Conservation (phyloP, 1,140 invertebrate species). For the Chironomus striatipennis region DNA sequence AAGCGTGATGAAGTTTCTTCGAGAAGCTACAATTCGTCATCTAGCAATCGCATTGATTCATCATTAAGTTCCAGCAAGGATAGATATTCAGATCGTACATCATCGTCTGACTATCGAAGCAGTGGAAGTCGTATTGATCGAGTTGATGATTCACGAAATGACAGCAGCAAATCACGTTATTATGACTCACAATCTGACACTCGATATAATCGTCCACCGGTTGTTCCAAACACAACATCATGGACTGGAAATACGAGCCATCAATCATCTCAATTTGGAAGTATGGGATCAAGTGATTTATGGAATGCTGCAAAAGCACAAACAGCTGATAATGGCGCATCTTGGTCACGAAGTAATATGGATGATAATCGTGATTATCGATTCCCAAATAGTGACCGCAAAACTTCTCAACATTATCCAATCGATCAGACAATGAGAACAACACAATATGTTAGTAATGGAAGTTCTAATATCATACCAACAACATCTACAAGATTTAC, state of each 20-base stretch:
- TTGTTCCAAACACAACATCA: no score
- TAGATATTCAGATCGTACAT: neutral
- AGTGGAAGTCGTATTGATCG: neutral
- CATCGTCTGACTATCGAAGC: neutral
- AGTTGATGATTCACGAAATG: neutral
- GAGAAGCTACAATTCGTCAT: neutral
- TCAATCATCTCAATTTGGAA: neutral
- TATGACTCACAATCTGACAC: neutral
- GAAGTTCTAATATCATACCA: no score
- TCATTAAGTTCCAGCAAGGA: neutral
- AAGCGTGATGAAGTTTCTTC: constrained; percentile 28
- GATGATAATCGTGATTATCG: neutral
- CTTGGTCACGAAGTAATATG: neutral
- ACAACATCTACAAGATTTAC: no score
- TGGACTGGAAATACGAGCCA: no score
- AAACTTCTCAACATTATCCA: neutral
- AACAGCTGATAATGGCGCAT: neutral
- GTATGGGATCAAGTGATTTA: neutral
- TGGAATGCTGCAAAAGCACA: neutral
- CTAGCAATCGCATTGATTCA: neutral
- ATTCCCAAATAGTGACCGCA: neutral
- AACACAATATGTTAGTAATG: no score
- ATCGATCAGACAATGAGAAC: no score
- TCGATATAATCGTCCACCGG: neutral
- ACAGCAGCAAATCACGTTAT: neutral